Evolutionary conservation across 2,888 invertebrate species (phyloP), one percentile per base, ranked within the genome.

Genomic region (Cantharis flavilabris): DNA sequence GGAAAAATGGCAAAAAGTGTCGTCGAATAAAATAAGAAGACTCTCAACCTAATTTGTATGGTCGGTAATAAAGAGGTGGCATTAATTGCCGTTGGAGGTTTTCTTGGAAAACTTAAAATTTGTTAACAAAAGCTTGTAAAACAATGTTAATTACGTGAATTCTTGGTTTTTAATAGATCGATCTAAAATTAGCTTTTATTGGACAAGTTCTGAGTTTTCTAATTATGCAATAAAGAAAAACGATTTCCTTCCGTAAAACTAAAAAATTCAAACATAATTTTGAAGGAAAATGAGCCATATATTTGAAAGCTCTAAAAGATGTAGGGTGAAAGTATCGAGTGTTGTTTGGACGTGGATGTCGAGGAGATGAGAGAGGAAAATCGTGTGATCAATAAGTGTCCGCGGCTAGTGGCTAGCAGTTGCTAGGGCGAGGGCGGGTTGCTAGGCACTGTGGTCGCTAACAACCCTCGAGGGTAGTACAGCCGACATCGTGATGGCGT

Each of bases 371-470:
- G 80, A 80, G 80, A 80, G 80, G 81, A 80, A 82, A 81, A 84
- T 83, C 83, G 84, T 85, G 78, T 88, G 88, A 89, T 89, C 88
- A 89, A 89, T 89, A 89, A 88, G 87, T 88, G 88, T 89, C 89
- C 88, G 88, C 87, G 89, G 89, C 89, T 89, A 89, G 89, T 89
- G 89, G 89, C 89, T 88, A 89, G 89, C 88, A 86, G 89, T 89
- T 89, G 89, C 89, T 88, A 89, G 88, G 89, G 88, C 87, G 88
- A 88, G 88, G 88, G 89, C 87, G 88, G 86, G 89, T 89, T 89
- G 89, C 89, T 88, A 89, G 88, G 89, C 88, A 85, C 85, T 88
- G 89, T 89, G 89, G 89, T 88, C 89, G 89, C 89, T 89, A 88
- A 89, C 88, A 88, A 87, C 88, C 88, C 88, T 88, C 88, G 87